Conservation (phyloP, 2,888 invertebrate species). For the Opisthograptis luteolata region DNA sequence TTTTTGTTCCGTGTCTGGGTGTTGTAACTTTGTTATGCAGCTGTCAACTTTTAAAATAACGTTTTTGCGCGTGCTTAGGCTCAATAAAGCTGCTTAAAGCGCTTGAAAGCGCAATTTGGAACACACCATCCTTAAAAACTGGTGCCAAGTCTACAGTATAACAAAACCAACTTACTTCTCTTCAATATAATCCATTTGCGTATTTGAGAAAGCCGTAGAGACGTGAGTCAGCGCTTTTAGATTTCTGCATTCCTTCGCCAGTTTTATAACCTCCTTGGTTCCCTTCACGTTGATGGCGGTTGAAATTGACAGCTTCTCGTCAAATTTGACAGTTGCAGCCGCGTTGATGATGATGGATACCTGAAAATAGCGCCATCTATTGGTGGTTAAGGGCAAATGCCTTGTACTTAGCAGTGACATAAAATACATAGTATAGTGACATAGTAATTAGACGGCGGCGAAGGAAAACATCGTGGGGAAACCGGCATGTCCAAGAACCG, state of each 20-base stretch:
- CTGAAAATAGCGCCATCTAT: conserved; percentile 48
- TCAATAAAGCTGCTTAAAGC: too few species aligned
- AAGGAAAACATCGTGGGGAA: too few species aligned
- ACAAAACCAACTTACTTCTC: conserved; percentile 78
- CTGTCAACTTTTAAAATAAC: too few species aligned
- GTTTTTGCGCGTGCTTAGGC: too few species aligned
- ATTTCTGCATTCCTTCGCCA: conserved; percentile 89
- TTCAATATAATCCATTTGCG: conserved; percentile 89
- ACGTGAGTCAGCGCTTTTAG: conserved; percentile 85
- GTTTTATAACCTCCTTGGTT: conserved; percentile 88
- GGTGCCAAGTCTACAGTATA: neutral
- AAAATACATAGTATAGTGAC: too few species aligned
- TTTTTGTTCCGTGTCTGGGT: too few species aligned
- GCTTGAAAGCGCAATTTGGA: too few species aligned
- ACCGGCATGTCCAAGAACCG: too few species aligned
- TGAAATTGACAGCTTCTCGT: conserved; percentile 90
- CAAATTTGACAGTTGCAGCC: conserved; percentile 86
- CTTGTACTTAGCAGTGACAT: too few species aligned
- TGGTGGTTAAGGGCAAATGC: conserved; percentile 11
- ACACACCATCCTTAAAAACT: too few species aligned
- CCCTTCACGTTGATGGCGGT: conserved; percentile 92
- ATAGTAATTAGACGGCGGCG: too few species aligned
- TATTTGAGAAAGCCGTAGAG: conserved; percentile 85
- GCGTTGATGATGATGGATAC: conserved; percentile 73
- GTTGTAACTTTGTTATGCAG: too few species aligned